Base-by-base conservation (phyloP, 1,140 invertebrate genomes). In the Aphaenogaster floridana region DNA sequence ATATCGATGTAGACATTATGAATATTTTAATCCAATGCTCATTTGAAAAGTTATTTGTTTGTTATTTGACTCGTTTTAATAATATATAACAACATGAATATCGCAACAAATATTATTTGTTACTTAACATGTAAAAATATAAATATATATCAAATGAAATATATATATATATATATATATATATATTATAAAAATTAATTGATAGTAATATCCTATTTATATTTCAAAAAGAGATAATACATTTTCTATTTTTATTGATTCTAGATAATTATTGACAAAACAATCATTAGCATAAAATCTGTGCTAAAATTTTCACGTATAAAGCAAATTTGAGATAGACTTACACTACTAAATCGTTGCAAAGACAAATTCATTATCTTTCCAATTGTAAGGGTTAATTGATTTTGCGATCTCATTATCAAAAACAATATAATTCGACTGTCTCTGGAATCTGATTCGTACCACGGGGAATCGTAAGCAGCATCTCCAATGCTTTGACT, bases 301-400 rank as follows among this genome's bases (percentile, higher is more conserved):
- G 2, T 50, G 4, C 28, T 63, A 63, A 36, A 63, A 0, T 0
- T 28, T 48, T 21, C 1, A 7, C 15, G 3, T 54, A 8, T 21
- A 83, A 61, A 36, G 1, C 17, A 64, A 66, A 36, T 54, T 3
- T 50, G 5, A 61, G n/a, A 48, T 48, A 45, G 1, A 39, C 78
- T 89, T 90, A 89, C 89, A 54, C 72, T 78, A 3, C 34, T 42
- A 68, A 89, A 90, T 54, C 88, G 80, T 8, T 81, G 64, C 21
- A 89, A 61, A n/a, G 88, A 90, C 3, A 90, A 69, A 28, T 89
- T 66, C 42, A 77, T 78, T 45, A 87, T 48, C 52, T 89, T 90
- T 42, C 89, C 89, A 61, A 90, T 81, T 17, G 84, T 90, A n/a
- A 90, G 63, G 3, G 48, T 48, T 15, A 90, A 59, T 52, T 72